Base-by-base conservation (phyloP, 1,140 invertebrate species). In the Brachionus asplanchnoidis region DNA sequence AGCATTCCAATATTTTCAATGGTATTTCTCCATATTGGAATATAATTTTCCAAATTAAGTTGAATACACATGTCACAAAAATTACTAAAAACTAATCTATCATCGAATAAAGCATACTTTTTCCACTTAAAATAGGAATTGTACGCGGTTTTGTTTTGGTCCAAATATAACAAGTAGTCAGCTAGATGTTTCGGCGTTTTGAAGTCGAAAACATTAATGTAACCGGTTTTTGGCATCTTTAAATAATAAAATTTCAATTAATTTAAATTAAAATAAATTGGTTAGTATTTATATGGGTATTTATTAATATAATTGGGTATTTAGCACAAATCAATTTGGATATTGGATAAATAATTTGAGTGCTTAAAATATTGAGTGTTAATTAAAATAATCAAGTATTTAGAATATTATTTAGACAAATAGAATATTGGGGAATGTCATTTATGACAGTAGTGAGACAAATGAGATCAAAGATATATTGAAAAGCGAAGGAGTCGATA, bases 131-230 rank as follows among this genome's bases (percentile, higher is more conserved):
- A 80, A 50, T 80, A 82, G 5, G 40, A 28, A 66, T 66, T 53
- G 28, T 82, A 80, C 20, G 75, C 60, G 32, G 28, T 70, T 46
- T 32, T 53, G 44, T 80, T 70, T 6, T n/a, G 8, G n/a, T 68
- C 86, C 8, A 86, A 50, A 60, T 86, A 85, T 11, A 66, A 9
- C 11, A 86, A 50, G 44, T 85, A 77, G 14, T 85, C 84, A 7
- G 86, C 86, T 26, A 87, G 56, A 9, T 85, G 79, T 75, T 82
- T 84, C 14, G 84, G 65, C 3, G 65, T 65, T 14, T 17, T 8
- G 53, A 78, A 87, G 53, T 87, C 85, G 1, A 65, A 36, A 1
- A 85, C 84, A 82, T 85, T 82, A 28, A 86, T 83, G 14, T 6
- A 83, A 7, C 36, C 80, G 14, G 80, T 20, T 40, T 80, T 80